phyloP scores from a whole-genome alignment of 37 sponge, comb jelly and placozoan genomes.

The Aphrocallistes beatrix region DNA sequence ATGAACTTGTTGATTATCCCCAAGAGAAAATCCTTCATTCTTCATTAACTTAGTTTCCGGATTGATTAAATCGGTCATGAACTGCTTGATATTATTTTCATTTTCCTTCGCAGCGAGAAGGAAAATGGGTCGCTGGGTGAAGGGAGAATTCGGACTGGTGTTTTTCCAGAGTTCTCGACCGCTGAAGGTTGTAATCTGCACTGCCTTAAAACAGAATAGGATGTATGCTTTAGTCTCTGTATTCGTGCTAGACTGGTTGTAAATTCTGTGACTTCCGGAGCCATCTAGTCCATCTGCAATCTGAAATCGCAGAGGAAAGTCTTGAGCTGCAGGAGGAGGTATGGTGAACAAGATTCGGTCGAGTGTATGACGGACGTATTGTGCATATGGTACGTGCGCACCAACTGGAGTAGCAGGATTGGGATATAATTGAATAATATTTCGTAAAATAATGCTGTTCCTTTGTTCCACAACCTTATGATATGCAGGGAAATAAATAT shows the following conservation, averaged over 20 bases:
- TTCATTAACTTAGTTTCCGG: neutral
- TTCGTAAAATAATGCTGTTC: neutral
- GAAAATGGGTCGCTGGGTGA: neutral
- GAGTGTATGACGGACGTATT: neutral
- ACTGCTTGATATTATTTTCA: neutral
- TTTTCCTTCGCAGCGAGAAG: neutral
- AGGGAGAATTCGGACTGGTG: neutral
- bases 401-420: neutral
- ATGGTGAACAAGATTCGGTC: neutral
- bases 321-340: neutral
- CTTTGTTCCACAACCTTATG: neutral
- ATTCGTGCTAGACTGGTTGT: neutral
- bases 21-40: neutral
- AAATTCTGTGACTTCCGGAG: neutral
- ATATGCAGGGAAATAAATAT: neutral
- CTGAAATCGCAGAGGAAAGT: constrained; percentile 5
- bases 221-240: neutral
- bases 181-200: neutral
- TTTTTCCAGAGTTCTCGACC: neutral
- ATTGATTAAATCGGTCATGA: neutral
- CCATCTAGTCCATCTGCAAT: neutral
- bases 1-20: neutral
- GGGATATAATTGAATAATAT: neutral
- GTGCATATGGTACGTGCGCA: neutral
- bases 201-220: neutral